phyloP scores from a whole-genome alignment of 2,888 invertebrate species.

The Terebella lapidaria region DNA sequence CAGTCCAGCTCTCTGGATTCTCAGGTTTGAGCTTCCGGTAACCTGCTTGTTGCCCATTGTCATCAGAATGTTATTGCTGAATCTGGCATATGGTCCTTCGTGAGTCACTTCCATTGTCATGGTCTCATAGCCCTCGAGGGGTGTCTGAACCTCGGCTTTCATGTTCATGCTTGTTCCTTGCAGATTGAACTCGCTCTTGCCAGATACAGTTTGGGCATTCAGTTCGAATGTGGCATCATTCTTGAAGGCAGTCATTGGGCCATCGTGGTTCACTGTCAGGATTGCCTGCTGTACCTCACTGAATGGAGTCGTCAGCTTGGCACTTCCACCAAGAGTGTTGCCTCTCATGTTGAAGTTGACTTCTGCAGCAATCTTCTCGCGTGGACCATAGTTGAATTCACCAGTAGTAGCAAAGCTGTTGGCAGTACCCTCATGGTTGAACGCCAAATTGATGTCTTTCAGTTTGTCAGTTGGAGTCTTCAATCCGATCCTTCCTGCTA shows the following conservation, averaged over 20 bases:
- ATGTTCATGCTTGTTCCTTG: not conserved
- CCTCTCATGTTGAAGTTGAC: not conserved
- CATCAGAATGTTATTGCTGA: conserved; percentile 6
- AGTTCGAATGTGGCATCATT: conserved; percentile 4
- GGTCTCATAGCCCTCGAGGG: not conserved
- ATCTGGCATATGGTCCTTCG: conserved; percentile 8
- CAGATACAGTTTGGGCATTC: not conserved
- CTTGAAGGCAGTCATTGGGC: conserved; percentile 14
- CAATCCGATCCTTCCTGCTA: not conserved
- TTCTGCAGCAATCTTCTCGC: not conserved
- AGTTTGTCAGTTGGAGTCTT: conserved; percentile 14
- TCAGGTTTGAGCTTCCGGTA: not conserved
- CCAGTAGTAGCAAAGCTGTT: conserved; percentile 5
- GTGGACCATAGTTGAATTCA: not conserved
- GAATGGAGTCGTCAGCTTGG: conserved; percentile 9
- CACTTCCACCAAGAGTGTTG: not conserved
- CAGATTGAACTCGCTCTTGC: conserved; percentile 4
- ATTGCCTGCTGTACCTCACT: not conserved
- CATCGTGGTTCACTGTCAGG: conserved; percentile 14
- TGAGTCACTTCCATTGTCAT: conserved; percentile 6
- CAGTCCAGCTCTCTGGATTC: not conserved
- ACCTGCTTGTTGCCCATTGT: not conserved
- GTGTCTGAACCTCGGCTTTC: conserved; percentile 1
- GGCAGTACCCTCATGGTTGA: conserved; percentile 10
- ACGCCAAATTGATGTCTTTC: not conserved